Percentiles rank a stretch among this genome's conserved stretches.
Evolutionary conservation across 2,888 invertebrate species (phyloP).

Genomic region (Liopterus haemorrhoidalis): DNA sequence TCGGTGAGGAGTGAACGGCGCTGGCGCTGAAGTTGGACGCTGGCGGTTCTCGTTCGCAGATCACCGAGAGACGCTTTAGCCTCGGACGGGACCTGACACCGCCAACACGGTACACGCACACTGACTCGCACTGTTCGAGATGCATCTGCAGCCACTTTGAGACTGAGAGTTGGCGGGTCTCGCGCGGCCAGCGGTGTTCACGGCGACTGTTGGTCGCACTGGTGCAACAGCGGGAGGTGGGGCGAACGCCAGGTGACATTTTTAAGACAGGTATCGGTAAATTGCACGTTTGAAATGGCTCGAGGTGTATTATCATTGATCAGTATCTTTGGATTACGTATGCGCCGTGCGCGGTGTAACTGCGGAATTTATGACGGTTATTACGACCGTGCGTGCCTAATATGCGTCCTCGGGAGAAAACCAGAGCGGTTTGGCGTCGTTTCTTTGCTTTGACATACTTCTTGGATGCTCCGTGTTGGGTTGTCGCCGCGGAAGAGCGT

Average conservation of each 20-base stretch:
- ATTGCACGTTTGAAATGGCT: constrained; percentile 7
- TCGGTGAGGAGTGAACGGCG: neutral
- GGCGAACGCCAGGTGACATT: constrained; percentile 2
- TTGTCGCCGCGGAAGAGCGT: too few species aligned
- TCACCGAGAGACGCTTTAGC: constrained; percentile 29
- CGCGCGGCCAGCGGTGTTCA: constrained; percentile 15
- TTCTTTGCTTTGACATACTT: too few species aligned
- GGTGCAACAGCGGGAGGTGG: neutral
- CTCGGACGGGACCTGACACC: constrained; percentile 32
- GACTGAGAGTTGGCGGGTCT: constrained; percentile 28
- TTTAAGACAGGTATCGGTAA: constrained; percentile 13
- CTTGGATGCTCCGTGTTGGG: too few species aligned
- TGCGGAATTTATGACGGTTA: constrained; percentile 14
- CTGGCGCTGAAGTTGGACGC: neutral
- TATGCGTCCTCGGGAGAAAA: too few species aligned
- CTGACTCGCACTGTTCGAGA: constrained; percentile 35
- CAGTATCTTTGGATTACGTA: constrained; percentile 8
- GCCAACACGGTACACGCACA: constrained; percentile 34
- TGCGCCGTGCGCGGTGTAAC: constrained; percentile 1
- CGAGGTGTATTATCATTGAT: constrained; percentile 4
- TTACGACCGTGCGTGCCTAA: constrained; percentile 16
- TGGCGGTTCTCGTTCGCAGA: constrained; percentile 28
- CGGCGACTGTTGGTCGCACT: constrained; percentile 1
- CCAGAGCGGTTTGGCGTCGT: too few species aligned
- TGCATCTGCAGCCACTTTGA: constrained; percentile 35